phyloP scores from a whole-genome alignment of 2,797 vertebrate genomes.

The Ctenosaura bakeri region DNA sequence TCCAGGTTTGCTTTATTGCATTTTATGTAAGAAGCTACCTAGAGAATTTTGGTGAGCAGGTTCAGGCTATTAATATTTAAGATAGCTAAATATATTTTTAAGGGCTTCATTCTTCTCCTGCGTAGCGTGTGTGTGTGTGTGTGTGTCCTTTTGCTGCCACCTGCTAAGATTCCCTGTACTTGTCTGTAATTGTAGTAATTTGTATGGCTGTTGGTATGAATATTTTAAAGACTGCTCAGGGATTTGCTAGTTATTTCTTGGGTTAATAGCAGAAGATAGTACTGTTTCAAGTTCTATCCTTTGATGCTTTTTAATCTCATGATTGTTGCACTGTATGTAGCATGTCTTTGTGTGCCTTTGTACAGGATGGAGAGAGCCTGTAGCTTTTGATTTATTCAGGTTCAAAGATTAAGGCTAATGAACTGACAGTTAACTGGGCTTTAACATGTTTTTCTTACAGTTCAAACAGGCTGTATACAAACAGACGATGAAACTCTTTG shows the following conservation, averaged over 20 bases:
- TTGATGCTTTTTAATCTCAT: neutral
- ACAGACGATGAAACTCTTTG: constrained; percentile 99
- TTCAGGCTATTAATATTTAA: neutral
- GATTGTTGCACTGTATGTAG: neutral
- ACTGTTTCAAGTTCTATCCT: neutral
- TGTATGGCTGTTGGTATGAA: neutral
- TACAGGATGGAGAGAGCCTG: neutral
- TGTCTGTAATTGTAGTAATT: neutral
- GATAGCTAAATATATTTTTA: neutral
- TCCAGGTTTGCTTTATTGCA: neutral
- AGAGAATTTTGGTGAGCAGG: neutral
- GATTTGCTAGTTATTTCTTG: neutral
- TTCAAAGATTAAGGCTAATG: neutral
- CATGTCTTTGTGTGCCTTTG: neutral
- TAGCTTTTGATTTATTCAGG: neutral
- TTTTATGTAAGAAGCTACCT: neutral
- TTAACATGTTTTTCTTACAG: constrained; percentile 79
- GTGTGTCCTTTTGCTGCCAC: neutral
- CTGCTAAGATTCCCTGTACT: neutral
- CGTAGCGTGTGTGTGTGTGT: neutral
- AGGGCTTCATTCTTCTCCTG: neutral
- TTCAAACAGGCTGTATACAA: constrained; percentile 98
- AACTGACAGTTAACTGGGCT: neutral
- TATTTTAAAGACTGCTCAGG: neutral
- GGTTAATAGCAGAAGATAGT: neutral